These are phyloP conservation scores for Alauda arvensis DNA, from an alignment of 2,797 vertebrate species.

Conservation along the genomic window DNA sequence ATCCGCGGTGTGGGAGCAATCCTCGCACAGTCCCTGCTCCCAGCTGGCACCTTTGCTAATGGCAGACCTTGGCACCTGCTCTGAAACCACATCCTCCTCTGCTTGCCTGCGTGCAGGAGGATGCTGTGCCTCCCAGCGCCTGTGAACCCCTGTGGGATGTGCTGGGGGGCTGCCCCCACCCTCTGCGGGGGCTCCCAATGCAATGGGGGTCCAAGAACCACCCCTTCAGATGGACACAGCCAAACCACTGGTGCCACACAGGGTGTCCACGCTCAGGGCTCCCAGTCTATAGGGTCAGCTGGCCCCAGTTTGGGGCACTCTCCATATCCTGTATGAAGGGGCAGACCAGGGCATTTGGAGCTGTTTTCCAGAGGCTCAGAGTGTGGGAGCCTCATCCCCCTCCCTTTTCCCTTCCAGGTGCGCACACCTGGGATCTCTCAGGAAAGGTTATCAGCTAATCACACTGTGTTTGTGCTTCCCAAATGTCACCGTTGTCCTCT, in stretches of 20 bases:
- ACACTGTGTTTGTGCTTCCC: background rate
- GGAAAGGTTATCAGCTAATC: constrained; percentile 51
- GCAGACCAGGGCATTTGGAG: background rate
- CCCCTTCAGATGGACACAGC: background rate
- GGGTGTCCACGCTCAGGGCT: background rate
- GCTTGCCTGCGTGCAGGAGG: background rate
- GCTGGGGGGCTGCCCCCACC: background rate
- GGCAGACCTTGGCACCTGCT: background rate
- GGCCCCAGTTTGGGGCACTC: background rate
- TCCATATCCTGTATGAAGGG: background rate
- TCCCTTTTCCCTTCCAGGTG: background rate
- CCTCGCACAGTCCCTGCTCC: rapidly evolving
- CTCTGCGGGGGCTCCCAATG: background rate
- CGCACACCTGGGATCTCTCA: constrained; percentile 14
- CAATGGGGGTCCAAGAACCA: background rate
- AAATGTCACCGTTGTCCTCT: constrained; percentile 39
- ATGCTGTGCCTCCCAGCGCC: rapidly evolving
- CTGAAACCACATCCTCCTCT: background rate
- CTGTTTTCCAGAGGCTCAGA: background rate
- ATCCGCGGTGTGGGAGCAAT: rapidly evolving
- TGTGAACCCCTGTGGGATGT: background rate
- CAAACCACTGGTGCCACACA: rapidly evolving
- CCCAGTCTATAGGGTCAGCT: background rate
- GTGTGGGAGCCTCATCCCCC: background rate
- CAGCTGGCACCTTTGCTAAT: background rate